Conservation (phyloP, 2,113 vertebrate species). For the Crotalus viridis region DNA sequence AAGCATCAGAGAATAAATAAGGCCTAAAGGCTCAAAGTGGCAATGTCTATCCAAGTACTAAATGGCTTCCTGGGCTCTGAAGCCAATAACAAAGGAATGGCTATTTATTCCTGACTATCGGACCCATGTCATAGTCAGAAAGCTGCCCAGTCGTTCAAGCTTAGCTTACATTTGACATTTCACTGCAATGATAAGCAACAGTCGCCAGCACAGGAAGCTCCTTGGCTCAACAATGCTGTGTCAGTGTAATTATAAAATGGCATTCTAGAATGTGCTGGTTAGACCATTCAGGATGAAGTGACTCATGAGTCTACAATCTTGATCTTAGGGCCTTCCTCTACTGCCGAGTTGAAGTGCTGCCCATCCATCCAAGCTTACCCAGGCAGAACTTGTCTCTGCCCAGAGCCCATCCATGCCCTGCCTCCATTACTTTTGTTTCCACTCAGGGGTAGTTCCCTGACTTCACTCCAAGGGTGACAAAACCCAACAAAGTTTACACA, state of each 20-base stretch:
- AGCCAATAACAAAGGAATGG: background rate
- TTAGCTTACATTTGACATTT: background rate
- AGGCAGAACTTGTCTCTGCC: background rate
- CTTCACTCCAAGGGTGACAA: background rate
- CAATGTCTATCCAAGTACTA: background rate
- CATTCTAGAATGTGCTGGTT: background rate
- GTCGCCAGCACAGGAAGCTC: background rate
- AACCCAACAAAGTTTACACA: background rate
- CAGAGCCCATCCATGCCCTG: background rate
- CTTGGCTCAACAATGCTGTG: background rate
- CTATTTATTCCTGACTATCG: background rate
- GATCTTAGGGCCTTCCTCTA: background rate
- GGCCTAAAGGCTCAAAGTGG: background rate
- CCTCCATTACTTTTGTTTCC: background rate
- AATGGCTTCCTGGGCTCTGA: background rate
- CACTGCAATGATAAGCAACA: background rate
- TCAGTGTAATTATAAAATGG: background rate
- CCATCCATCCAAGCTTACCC: background rate
- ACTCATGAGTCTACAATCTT: background rate
- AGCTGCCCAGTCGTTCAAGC: background rate
- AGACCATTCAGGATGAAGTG: background rate
- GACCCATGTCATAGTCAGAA: background rate
- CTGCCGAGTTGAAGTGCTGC: background rate
- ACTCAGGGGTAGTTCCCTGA: background rate
- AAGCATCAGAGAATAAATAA: background rate